phyloP scores from a whole-genome alignment of 1,140 invertebrate species.

The Leptonema lineaticorne region DNA sequence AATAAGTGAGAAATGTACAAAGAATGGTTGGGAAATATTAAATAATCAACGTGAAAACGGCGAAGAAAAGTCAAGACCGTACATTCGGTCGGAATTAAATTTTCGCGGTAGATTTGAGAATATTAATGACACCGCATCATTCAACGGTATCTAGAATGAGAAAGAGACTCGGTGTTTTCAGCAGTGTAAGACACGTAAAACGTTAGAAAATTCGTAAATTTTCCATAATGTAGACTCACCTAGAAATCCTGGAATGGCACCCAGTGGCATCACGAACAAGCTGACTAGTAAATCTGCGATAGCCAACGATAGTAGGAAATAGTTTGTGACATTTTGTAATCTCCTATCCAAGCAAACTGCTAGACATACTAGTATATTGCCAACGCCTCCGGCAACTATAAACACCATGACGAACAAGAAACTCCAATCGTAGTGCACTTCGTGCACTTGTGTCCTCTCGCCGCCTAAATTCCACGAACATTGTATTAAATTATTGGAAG shows the following conservation, averaged over 20 bases:
- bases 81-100: not conserved
- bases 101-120: conserved; percentile 8
- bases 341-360: conserved; percentile 81
- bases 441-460: conserved; percentile 35
- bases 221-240: conserved; percentile 63
- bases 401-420: conserved; percentile 78
- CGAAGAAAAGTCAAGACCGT: not conserved
- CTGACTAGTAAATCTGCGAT: conserved; percentile 91
- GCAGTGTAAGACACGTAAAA: not conserved
- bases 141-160: not conserved
- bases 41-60: conserved; percentile 6
- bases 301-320: conserved; percentile 90
- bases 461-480: conserved; percentile 34
- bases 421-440: conserved; percentile 67
- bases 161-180: not conserved
- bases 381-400: conserved; percentile 83
- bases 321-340: conserved; percentile 92
- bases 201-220: not conserved
- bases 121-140: conserved; percentile 3
- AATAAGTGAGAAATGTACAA: not conserved
- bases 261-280: conserved; percentile 87
- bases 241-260: conserved; percentile 80
- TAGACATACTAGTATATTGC: conserved; percentile 89
- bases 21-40: conserved; percentile 5
- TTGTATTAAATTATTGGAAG: conserved; percentile 25